Evolutionary conservation across 2,888 invertebrate genomes (phyloP).

Genomic region (Acanthopleura granulata): DNA sequence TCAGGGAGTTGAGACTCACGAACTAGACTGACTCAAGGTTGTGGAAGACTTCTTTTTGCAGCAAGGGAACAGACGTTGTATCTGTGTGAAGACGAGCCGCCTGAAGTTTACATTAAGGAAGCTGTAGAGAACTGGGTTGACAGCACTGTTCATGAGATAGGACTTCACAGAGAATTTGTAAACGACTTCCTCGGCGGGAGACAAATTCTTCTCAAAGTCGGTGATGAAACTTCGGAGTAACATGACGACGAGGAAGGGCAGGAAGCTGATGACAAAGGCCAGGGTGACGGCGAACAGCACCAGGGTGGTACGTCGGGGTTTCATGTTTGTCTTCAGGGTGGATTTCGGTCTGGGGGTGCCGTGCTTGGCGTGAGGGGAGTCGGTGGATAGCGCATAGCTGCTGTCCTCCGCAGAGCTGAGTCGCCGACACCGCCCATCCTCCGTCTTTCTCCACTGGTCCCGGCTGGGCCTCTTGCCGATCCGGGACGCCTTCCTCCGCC

Average conservation of each 20-base stretch:
- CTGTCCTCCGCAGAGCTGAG: slow-evolving; percentile 1
- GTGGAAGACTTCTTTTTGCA: background rate
- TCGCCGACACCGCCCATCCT: background rate
- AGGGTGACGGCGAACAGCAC: slow-evolving; percentile 59
- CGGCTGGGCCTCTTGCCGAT: slow-evolving; percentile 37
- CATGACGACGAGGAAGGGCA: slow-evolving; percentile 59
- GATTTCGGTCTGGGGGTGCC: background rate
- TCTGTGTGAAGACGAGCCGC: background rate
- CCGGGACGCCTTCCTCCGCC: slow-evolving; percentile 48
- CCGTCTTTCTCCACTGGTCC: background rate
- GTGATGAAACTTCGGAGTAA: slow-evolving; percentile 50
- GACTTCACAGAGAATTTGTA: slow-evolving; percentile 62
- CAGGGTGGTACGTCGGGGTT: slow-evolving; percentile 49
- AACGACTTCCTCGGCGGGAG: slow-evolving; percentile 49
- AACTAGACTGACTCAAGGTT: background rate
- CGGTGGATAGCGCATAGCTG: slow-evolving; percentile 12
- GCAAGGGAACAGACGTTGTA: background rate
- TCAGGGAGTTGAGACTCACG: background rate
- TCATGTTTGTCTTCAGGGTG: background rate
- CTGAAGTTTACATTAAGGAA: slow-evolving; percentile 59
- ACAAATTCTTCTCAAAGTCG: slow-evolving; percentile 51
- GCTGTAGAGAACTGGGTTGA: slow-evolving; percentile 60
- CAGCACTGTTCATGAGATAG: slow-evolving; percentile 63
- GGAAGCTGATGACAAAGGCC: slow-evolving; percentile 58
- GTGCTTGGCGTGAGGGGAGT: background rate